Base-by-base conservation (phyloP, 2,888 invertebrate genomes). In the Drosophila demipolita region DNA sequence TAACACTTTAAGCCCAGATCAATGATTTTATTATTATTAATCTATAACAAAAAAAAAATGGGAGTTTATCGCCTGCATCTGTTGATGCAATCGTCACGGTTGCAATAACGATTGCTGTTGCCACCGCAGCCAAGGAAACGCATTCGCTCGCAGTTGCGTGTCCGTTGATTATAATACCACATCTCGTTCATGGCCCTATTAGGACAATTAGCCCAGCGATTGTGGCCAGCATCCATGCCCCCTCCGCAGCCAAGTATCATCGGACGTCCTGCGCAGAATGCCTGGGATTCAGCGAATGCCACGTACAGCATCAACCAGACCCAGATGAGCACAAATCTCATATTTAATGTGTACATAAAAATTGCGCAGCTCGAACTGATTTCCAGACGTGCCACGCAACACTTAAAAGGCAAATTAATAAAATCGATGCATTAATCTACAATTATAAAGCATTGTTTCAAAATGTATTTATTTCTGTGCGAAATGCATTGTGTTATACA, bases 71-170 rank as follows among this genome's bases (percentile, higher is more conserved):
- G 36, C 12, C 26, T 17, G 35, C 59, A 59, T 17, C 3, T 49
- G 11, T 15, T 35, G 4, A 50, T 23, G 2, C 57, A 71, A 40
- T 45, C 48, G 9, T 3, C 6, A 15, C 32, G 48, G 1, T 45
- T 36, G 29, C 72, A 71, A 40, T 48, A 58, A 6, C 64, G 63
- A 49, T 64, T 58, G 17, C 7, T 32, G 3, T 53, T 64, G 29
- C 58, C 35, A 8, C 36, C 73, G 17, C 71, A 72, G 11, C 58
- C 53, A 2, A n/a, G 5, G 15, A 40, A 72, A 0, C 8, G 8
- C 45, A 49, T 36, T 17, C 7, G 45, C 1, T 23, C 7, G 5
- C 72, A 72, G n/a, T 17, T 52, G n/a, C 17, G 38, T 3, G 17
- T 2, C 1, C 5, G 20, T 3, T 8, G 5, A 4, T 54, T 40